Base-by-base conservation (phyloP, 2,113 vertebrate genomes). In the Prinia subflava region DNA sequence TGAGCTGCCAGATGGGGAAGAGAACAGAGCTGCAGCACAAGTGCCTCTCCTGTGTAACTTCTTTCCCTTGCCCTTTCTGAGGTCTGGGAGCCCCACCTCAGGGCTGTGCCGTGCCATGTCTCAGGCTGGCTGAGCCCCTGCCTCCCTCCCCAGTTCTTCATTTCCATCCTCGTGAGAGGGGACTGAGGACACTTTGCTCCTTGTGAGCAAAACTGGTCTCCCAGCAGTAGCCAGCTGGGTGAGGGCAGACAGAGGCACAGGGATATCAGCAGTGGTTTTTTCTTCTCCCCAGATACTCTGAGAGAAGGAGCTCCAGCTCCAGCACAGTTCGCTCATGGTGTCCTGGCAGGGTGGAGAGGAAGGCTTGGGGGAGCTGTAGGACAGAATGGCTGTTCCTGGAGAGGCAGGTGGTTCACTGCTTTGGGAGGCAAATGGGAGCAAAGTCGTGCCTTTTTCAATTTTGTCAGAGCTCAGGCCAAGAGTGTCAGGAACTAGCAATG, bases 61-160 rank as follows among this genome's bases (percentile, higher is more conserved):
- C 37, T 59, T 47, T 21, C 16, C 23, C 35, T 57, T 21, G 10
- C 15, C 6, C 28, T 44, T 15, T 2, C 16, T 24, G 53, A 27
- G 52, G n/a, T 42, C 21, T 41, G 24, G 30, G 39, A 67, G 33
- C 47, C 33, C 9, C 15, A 15, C 3, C 5, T 22, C 33, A 37
- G 56, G 21, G 67, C 55, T 1, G 1, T 8, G 41, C 47, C 0
- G 0, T 15, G 55, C 39, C 33, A n/a, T 23, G 13, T 9, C 10
- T 0, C 44, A 24, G 49, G 28, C 49, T 53, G 65, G 50, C 67
- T 3, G 23, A 67, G 52, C 20, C 39, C 22, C 47, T 62, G 78
- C 35, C 52, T 71, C 3, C 3, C 30, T 57, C 52, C 50, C 25
- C 59, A 7, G 8, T 4, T 37, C 2, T 0, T n/a, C 3, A 44